phyloP scores from a whole-genome alignment of 2,113 vertebrate species.

The Muntiacus muntjak region DNA sequence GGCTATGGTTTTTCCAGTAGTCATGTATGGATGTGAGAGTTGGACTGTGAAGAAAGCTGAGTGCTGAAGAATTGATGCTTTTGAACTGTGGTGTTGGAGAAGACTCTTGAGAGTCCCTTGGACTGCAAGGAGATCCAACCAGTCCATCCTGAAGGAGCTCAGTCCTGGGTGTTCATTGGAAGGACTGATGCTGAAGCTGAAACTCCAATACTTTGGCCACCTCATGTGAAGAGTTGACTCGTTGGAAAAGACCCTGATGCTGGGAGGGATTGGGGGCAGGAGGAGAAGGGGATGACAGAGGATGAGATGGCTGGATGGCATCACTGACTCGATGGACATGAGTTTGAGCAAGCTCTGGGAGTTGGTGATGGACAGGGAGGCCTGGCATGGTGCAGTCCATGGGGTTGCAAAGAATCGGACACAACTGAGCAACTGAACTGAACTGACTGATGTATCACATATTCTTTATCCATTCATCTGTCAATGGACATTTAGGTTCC shows the following conservation, averaged over 20 bases:
- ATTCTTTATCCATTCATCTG: not conserved
- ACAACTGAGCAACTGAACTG: not conserved
- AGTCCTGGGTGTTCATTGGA: not conserved
- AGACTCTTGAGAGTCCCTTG: too few relatives aligned
- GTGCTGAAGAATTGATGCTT: too few relatives aligned
- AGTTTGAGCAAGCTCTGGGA: fast-evolving
- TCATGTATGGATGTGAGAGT: too few relatives aligned
- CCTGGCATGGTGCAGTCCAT: not conserved
- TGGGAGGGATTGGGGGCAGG: not conserved
- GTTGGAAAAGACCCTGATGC: not conserved
- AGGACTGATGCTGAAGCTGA: not conserved
- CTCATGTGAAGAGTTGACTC: not conserved
- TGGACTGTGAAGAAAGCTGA: too few relatives aligned
- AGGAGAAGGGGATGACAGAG: not conserved
- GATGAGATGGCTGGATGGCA: not conserved
- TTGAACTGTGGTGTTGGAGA: too few relatives aligned
- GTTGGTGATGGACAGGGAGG: not conserved
- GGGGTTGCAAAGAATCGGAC: not conserved
- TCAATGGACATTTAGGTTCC: not conserved
- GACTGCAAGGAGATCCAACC: not conserved
- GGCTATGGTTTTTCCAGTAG: too few relatives aligned
- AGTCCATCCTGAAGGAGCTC: not conserved
- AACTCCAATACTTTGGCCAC: not conserved
- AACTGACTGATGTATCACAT: not conserved
- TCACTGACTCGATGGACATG: not conserved